phyloP scores from a whole-genome alignment of 2,888 invertebrate species.

The Mactromeris polynyma region DNA sequence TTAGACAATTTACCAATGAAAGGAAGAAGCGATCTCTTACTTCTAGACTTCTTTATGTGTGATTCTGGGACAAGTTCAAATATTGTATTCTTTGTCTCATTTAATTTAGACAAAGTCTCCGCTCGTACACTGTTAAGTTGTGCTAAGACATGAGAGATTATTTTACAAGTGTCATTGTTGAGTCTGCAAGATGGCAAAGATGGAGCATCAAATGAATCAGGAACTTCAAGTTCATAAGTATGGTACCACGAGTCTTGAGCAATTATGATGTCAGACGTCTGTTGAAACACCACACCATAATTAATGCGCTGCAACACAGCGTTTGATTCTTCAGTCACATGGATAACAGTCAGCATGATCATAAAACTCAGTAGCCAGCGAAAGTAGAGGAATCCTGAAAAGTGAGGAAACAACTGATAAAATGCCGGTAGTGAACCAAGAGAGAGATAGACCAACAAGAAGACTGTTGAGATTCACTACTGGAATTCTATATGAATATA shows the following conservation, averaged over 20 bases:
- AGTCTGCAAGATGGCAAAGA: slow-evolving; percentile 21
- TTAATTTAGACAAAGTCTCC: slow-evolving; percentile 24
- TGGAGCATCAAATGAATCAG: slow-evolving; percentile 9
- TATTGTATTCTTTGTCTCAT: slow-evolving; percentile 26
- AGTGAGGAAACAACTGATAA: slow-evolving; percentile 30
- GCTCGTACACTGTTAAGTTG: slow-evolving; percentile 34
- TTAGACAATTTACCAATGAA: slow-evolving; percentile 43
- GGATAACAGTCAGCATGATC: slow-evolving; percentile 26
- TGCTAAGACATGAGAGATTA: slow-evolving; percentile 37
- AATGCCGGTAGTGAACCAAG: slow-evolving; percentile 42
- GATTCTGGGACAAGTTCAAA: slow-evolving; percentile 37
- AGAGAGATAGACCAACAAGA: slow-evolving; percentile 7
- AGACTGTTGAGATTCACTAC: slow-evolving; percentile 28
- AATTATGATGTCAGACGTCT: slow-evolving; percentile 35
- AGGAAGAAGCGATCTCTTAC: slow-evolving; percentile 36
- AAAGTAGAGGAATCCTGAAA: slow-evolving; percentile 43
- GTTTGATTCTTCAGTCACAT: not conserved
- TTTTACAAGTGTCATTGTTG: slow-evolving; percentile 24
- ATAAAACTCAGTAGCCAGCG: not conserved
- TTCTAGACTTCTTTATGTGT: slow-evolving; percentile 34
- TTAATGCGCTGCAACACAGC: slow-evolving; percentile 58
- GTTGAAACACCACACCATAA: slow-evolving; percentile 53
- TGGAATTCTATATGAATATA: slow-evolving; percentile 30
- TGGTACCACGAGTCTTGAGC: slow-evolving; percentile 58
- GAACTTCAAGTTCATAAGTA: slow-evolving; percentile 53